Evolutionary conservation across 1,140 invertebrate species (phyloP).

Genomic region (Drosophila melanica): DNA sequence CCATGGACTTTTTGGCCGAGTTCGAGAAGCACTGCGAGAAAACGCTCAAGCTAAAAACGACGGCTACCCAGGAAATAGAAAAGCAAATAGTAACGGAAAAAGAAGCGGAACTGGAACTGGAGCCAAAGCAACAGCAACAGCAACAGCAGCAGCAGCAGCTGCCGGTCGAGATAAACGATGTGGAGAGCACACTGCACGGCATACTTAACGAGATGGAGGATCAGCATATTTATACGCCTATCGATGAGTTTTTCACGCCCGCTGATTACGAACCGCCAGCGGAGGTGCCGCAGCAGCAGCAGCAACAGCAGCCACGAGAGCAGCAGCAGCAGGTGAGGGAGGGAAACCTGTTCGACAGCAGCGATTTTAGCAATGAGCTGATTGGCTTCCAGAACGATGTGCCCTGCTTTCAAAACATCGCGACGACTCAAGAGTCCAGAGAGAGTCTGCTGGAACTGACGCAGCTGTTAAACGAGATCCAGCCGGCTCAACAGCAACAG

Average conservation of each 20-base stretch:
- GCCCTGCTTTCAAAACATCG: slow-evolving; percentile 78
- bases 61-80: neutral
- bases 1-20: slow-evolving; percentile 71
- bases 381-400: slow-evolving; percentile 82
- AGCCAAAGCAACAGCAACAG: slow-evolving; percentile 40
- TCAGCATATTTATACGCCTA: slow-evolving; percentile 74
- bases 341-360: slow-evolving; percentile 57
- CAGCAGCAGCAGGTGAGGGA: slow-evolving; percentile 4
- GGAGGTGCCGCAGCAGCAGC: slow-evolving; percentile 25
- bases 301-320: neutral
- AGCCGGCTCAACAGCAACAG: slow-evolving; percentile 32
- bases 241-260: slow-evolving; percentile 69
- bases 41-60: slow-evolving; percentile 33
- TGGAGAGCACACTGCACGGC: slow-evolving; percentile 77
- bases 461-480: slow-evolving; percentile 63
- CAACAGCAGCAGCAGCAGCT: slow-evolving; percentile 45
- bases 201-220: slow-evolving; percentile 81
- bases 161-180: slow-evolving; percentile 75
- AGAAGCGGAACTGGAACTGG: slow-evolving; percentile 2
- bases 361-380: slow-evolving; percentile 62
- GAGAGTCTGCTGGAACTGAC: slow-evolving; percentile 65
- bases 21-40: slow-evolving; percentile 67
- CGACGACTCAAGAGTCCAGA: slow-evolving; percentile 38
- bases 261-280: slow-evolving; percentile 71
- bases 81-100: neutral